Evolutionary conservation across 1,140 invertebrate genomes (phyloP), one percentile per base, ranked within the genome.

Genomic region (Trichomalopsis sarcophagae): DNA sequence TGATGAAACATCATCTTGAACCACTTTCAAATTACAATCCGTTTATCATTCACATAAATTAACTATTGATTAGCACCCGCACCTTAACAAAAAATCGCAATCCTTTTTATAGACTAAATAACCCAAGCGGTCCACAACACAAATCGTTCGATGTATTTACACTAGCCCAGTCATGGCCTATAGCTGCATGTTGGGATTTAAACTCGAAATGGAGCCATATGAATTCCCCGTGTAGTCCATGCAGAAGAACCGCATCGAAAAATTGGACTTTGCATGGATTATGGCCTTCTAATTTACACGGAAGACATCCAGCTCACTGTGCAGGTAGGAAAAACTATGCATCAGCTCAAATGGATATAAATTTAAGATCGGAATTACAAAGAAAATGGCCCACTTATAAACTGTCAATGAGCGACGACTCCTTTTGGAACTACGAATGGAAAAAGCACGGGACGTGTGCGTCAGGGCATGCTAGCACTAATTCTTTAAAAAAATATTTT

Each of bases 261-360:
- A n/a, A 66, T 1, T 82, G 81, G 81, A 75, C 81, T n/a, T 6
- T 82, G 17, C 81, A 82, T 17, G 81, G 81, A 62, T 33, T 82
- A 0, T 82, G 81, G 81, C 81, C 81, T 14, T 23, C 13, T 7
- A 82, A 62, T 13, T 9, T 27, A 11, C 0, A 36, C 21, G 30
- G 33, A 9, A 5, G 4, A 2, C 30, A 36, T 14, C 47, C 50
- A 66, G 11, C 2, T 17, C 5, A 62, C 3, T 78, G 76, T 33
- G 23, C 21, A n/a, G 27, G 13, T 7, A 23, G 40, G 11, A 7
- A 44, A 44, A 44, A 9, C 1, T 44, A 44, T 44, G 6, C 40
- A 44, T 7, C 40, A 0, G 40, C 40, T 9, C 40, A 44, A 44
- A 44, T 44, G 1, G 40, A 44, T 10, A 44, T 9, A 7, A 1